Conservation (phyloP, 2,113 vertebrate genomes). For the Chamaetylas fuelleborni region DNA sequence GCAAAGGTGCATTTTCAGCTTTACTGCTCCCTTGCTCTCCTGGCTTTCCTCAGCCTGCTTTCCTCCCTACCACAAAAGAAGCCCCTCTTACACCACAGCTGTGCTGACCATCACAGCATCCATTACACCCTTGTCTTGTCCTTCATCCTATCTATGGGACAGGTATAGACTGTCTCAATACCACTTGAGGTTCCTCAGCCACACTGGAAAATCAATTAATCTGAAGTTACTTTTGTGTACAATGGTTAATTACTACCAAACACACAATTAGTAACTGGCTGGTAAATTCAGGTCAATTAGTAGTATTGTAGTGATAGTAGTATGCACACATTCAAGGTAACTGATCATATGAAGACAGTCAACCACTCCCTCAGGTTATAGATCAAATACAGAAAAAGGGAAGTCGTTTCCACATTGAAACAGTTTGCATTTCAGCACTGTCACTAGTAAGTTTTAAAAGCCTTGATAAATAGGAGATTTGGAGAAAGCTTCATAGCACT, state of each 20-base stretch:
- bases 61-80: neutral
- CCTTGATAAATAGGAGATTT: neutral
- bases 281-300: neutral
- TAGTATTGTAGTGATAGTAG: too few relatives aligned
- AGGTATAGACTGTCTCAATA: neutral
- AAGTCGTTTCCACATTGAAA: neutral
- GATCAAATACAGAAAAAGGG: neutral
- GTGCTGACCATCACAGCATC: neutral
- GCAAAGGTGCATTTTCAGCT: neutral
- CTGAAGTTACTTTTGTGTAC: neutral
- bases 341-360: neutral
- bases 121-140: neutral
- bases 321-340: neutral
- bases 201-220: neutral
- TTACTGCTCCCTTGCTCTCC: neutral
- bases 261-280: neutral
- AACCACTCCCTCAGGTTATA: neutral
- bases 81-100: neutral
- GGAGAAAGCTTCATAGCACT: neutral
- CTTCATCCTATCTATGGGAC: accelerated
- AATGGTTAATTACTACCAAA: neutral
- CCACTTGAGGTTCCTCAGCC: neutral
- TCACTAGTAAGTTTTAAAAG: neutral
- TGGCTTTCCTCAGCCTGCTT: neutral
- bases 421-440: neutral